phyloP scores from a whole-genome alignment of 2,888 invertebrate species.

The Nemurella pictetii region DNA sequence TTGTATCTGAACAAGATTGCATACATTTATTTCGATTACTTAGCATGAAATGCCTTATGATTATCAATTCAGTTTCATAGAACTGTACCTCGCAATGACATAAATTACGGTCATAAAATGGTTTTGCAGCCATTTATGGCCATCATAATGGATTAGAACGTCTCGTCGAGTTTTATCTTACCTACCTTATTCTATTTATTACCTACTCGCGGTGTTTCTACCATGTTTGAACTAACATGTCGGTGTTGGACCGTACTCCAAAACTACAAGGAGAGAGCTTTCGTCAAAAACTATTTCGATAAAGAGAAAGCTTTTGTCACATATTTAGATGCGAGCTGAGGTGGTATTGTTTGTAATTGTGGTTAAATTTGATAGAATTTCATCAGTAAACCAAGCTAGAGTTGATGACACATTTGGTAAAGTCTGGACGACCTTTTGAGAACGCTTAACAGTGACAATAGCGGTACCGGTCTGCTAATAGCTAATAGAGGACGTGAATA shows the following conservation, averaged over 20 bases:
- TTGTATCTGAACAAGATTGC: too few relatives aligned
- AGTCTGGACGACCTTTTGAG: background rate
- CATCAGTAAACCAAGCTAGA: background rate
- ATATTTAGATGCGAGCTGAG: background rate
- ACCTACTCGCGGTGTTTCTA: background rate
- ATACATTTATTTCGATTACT: too few relatives aligned
- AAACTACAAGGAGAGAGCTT: background rate
- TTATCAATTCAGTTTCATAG: background rate
- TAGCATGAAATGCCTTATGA: too few relatives aligned
- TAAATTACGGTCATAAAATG: background rate
- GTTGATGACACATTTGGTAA: background rate
- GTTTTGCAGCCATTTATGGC: background rate
- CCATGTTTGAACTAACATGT: too few relatives aligned
- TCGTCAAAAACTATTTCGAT: background rate
- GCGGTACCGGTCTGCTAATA: background rate
- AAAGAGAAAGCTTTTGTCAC: background rate
- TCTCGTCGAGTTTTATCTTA: background rate
- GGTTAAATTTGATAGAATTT: background rate
- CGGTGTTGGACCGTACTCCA: background rate
- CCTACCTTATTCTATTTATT: background rate
- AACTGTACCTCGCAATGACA: background rate
- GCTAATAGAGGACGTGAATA: background rate
- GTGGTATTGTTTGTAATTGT: background rate
- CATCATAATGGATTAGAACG: background rate
- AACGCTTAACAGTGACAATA: background rate